A percentile compares a stretch with the other conserved stretches of the same genome.
Conservation (phyloP, 2,113 vertebrate species). For the Bubo blakistoni region DNA sequence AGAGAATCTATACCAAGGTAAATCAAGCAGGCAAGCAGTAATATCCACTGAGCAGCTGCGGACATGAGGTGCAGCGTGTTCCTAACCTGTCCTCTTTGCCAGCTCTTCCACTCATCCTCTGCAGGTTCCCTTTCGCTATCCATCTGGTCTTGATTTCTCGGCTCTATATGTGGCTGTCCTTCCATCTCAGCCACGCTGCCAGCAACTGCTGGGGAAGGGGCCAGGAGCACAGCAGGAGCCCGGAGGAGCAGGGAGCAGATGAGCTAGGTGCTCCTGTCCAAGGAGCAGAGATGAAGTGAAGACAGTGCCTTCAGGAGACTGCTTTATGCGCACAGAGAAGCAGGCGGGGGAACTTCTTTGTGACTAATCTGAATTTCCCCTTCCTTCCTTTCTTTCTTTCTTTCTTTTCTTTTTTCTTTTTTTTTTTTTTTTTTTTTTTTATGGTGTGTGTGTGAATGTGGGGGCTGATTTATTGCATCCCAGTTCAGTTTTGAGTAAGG, state of each 20-base stretch:
- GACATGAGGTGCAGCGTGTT: conserved; percentile 55
- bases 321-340: conserved; percentile 64
- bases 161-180: not conserved
- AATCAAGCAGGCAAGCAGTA: conserved; percentile 65
- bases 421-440: not conserved
- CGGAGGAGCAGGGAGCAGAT: not conserved
- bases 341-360: conserved; percentile 82
- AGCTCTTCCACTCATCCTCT: not conserved
- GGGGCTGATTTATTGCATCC: conserved; percentile 76
- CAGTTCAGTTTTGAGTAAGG: conserved; percentile 75
- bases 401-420: not conserved
- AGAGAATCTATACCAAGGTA: conserved; percentile 57
- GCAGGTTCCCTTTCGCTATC: not conserved
- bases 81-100: conserved; percentile 17
- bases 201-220: not conserved
- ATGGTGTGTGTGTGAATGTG: conserved; percentile 51
- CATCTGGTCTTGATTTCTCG: not conserved
- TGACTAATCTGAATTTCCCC: conserved; percentile 82
- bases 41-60: conserved; percentile 45
- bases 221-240: not conserved
- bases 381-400: conserved; percentile 67
- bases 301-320: conserved; percentile 42
- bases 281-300: conserved; percentile 48
- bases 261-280: not conserved
- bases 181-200: not conserved